A percentile compares a stretch with the other conserved stretches of the same genome.
These are phyloP conservation scores for Alosa sapidissima DNA, from an alignment of 2,797 vertebrate species.

Conservation along the genomic window DNA sequence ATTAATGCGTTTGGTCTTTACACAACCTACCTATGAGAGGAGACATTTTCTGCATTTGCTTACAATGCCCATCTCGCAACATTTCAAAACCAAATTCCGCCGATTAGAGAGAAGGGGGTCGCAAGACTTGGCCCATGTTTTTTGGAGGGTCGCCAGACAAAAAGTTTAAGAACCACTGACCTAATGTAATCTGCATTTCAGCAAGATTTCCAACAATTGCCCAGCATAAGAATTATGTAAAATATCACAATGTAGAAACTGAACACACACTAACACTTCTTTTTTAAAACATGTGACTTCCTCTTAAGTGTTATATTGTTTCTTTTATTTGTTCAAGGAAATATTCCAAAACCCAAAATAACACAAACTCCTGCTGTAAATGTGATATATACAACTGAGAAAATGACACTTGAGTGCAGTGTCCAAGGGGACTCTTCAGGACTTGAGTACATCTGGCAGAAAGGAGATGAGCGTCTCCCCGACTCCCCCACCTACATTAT, in stretches of 20 bases:
- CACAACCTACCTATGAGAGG: no score
- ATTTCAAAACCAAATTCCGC: no score
- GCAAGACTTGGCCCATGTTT: no score
- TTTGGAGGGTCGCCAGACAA: no score
- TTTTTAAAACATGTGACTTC: background rate
- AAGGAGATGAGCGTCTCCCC: background rate
- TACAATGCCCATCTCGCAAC: no score
- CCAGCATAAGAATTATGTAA: background rate
- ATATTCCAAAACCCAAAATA: constrained; percentile 24
- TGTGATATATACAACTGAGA: constrained; percentile 27
- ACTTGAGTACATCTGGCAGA: constrained; percentile 25
- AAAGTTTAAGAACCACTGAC: no score
- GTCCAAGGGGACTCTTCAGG: constrained; percentile 18
- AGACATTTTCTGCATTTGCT: no score
- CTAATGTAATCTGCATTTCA: no score
- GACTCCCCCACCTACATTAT: background rate
- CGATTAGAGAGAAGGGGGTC: no score
- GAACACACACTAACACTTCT: no score
- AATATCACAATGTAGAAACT: no score
- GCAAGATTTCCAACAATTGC: background rate
- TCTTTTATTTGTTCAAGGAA: background rate
- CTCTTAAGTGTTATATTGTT: background rate
- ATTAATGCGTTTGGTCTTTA: no score
- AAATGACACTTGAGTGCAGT: background rate
- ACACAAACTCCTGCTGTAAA: background rate